Evolutionary conservation across 2,888 invertebrate genomes (phyloP).

Genomic region (Luperina nickerlii): DNA sequence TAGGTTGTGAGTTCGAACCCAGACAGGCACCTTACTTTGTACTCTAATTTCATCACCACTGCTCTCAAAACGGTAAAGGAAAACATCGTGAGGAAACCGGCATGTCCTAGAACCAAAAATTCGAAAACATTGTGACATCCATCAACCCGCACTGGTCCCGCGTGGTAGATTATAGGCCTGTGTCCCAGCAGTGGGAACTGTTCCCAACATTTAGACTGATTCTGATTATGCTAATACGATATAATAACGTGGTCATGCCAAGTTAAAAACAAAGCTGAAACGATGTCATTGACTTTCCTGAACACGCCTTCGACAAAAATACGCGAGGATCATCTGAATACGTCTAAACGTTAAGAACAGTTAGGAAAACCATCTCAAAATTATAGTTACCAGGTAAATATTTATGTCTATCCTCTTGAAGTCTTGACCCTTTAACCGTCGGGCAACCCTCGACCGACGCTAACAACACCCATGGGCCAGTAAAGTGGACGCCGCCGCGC

Average conservation of each 20-base stretch:
- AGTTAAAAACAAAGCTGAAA: not conserved
- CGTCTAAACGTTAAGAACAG: not conserved
- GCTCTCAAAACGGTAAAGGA: no score
- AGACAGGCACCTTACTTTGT: no score
- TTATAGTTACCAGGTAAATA: conserved; percentile 26
- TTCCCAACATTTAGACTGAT: not conserved
- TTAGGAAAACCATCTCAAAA: not conserved
- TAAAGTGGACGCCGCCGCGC: not conserved
- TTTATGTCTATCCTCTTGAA: not conserved
- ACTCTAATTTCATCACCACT: no score
- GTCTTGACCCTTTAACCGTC: conserved; percentile 3
- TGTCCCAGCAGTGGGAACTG: not conserved
- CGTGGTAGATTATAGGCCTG: not conserved
- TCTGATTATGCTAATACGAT: not conserved
- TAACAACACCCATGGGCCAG: conserved; percentile 21
- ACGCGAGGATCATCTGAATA: not conserved
- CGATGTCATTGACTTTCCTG: not conserved
- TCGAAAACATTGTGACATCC: no score
- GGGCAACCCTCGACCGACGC: not conserved
- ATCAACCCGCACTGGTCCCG: no score
- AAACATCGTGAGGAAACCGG: no score
- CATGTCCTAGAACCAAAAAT: no score
- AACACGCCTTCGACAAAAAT: not conserved
- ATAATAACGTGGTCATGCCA: not conserved
- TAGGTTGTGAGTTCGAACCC: no score